Percentiles rank a stretch among this genome's conserved stretches.
Evolutionary conservation across 2,113 vertebrate genomes (phyloP).

Genomic region (Cervus canadensis): DNA sequence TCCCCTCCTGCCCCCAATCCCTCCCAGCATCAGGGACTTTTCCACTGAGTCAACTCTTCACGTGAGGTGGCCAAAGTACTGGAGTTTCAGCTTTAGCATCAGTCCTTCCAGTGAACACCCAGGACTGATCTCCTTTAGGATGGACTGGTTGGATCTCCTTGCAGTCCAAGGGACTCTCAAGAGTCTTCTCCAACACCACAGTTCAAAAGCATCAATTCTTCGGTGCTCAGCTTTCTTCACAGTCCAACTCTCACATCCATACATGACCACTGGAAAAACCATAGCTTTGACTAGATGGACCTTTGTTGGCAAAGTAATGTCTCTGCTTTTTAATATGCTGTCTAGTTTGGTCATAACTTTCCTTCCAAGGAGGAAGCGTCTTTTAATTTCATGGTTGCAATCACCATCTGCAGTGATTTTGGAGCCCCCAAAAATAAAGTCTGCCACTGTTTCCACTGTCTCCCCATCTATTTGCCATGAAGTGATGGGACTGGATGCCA

Average conservation of each 20-base stretch:
- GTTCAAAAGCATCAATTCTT: not conserved
- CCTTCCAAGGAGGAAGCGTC: not conserved
- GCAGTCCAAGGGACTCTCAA: not conserved
- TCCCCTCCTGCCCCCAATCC: not conserved
- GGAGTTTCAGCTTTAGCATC: not conserved
- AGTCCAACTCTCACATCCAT: not conserved
- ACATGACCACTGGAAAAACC: not conserved
- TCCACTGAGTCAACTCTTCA: rapidly evolving
- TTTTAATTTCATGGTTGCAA: not conserved
- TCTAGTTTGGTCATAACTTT: not conserved
- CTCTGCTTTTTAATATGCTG: not conserved
- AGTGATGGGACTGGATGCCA: not conserved
- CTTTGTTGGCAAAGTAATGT: not conserved
- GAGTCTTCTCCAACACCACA: not conserved
- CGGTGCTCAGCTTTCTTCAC: not conserved
- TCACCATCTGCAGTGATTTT: not conserved
- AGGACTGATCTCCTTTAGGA: not conserved
- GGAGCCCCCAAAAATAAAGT: not conserved
- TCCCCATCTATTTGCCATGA: not conserved
- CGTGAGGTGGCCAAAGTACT: not conserved
- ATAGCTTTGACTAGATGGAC: not conserved
- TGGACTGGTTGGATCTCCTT: not conserved
- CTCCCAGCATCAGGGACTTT: not conserved
- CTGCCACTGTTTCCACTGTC: not conserved
- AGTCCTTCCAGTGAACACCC: not conserved